Evolutionary conservation across 2,113 vertebrate species (phyloP), one percentile per base, ranked within the genome.

Genomic region (Geothlypis trichas): DNA sequence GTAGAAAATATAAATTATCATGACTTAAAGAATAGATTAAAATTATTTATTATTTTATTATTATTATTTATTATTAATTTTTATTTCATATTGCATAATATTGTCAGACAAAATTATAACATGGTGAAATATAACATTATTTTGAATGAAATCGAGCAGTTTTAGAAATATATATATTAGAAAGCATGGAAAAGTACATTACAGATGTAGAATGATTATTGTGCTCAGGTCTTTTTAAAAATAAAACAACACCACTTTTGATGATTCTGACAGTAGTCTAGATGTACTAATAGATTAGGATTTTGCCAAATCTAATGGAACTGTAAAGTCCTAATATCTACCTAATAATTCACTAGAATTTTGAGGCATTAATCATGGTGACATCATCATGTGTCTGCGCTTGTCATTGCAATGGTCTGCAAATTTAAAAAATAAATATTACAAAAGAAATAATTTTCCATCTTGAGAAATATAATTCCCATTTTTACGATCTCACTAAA

Each of bases 61-160:
- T 37, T 39, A 39, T 39, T 39, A 39, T 39, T 39, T 4, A 39
- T 39, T 39, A 39, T 39, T 39, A 39, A 39, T 39, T 39, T 11
- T 39, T 39, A 39, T 59, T 89, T 65, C 10, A 22, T 59, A 59
- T n/a, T 0, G 0, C 10, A 7, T 65, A 41, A 4, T 5, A 33
- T 54, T 46, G 8, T 65, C 1, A 3, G 41, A 49, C 24, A 69
- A 89, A 89, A 69, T 15, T 27, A 73, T 27, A 57, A 57, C 15
- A 22, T 30, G 12, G 26, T 66, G 13, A 75, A 61, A 37, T 33
- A 10, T 58, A 71, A 35, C 1, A 14, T 72, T 78, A 20, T 54
- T 58, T 41, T 51, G 5, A 88, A 77, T 47, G 10, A 62, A 89
- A 65, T 37, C 9, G 5, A 76, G 10, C 37, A 33, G 8, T 57